Percentiles rank a stretch among this genome's conserved stretches.
These are phyloP conservation scores for Gobiocypris rarus DNA, from an alignment of 2,113 vertebrate species.

Conservation along the genomic window DNA sequence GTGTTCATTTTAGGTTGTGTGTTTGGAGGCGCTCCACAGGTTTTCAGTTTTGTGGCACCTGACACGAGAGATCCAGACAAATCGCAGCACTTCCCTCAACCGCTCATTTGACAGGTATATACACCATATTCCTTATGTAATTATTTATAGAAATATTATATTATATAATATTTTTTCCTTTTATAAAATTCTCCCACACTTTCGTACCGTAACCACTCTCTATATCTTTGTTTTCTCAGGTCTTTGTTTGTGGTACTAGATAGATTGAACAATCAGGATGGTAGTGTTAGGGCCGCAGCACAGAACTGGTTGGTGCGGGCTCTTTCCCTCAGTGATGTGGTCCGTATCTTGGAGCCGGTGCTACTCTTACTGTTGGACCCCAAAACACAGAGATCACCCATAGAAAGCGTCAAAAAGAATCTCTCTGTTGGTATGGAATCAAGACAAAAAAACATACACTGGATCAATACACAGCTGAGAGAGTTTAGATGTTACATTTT, in stretches of 20 bases:
- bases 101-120: conserved; percentile 93
- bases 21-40: conserved; percentile 89
- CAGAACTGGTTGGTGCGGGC: conserved; percentile 94
- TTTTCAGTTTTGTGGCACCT: conserved; percentile 98
- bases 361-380: conserved; percentile 94
- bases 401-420: conserved; percentile 84
- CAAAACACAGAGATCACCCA: conserved; percentile 86
- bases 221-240: conserved; percentile 70
- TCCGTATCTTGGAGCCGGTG: conserved; percentile 92
- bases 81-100: conserved; percentile 85
- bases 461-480: background rate
- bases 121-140: background rate
- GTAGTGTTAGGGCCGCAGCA: conserved; percentile 86
- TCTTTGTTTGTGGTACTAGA: conserved; percentile 96
- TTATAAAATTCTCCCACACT: background rate
- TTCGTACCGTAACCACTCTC: background rate
- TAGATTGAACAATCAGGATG: conserved; percentile 87
- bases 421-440: conserved; percentile 76
- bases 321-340: conserved; percentile 88
- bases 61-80: conserved; percentile 91
- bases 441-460: background rate
- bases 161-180: background rate
- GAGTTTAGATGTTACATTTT: background rate
- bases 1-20: conserved; percentile 75
- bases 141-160: background rate